Conservation (phyloP, 2,797 vertebrate genomes). For the Babyrousa celebensis region DNA sequence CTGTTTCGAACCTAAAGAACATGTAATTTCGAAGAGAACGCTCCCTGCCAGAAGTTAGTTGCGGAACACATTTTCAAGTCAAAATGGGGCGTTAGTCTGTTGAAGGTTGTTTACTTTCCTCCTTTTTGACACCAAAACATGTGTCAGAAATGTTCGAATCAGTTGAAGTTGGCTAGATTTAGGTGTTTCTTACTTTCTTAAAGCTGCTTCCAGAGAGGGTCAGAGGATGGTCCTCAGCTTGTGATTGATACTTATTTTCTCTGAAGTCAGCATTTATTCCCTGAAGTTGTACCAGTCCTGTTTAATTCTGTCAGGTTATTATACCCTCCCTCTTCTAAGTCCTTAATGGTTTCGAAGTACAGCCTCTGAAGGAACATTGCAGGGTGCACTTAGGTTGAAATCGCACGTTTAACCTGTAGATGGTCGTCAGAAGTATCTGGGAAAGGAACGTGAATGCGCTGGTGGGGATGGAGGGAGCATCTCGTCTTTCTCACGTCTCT, state of each 20-base stretch:
- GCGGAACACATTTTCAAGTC: slow-evolving; percentile 37
- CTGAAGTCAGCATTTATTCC: not conserved
- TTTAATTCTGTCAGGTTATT: not conserved
- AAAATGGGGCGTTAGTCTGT: not conserved
- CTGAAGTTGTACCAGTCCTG: not conserved
- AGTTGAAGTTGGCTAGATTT: not conserved
- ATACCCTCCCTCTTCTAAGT: not conserved
- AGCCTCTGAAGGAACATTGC: slow-evolving; percentile 25
- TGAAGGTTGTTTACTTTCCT: not conserved
- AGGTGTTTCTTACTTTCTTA: slow-evolving; percentile 31
- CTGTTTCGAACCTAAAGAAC: not conserved
- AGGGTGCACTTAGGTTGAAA: not conserved
- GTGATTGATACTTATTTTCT: not conserved
- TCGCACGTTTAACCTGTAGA: not conserved
- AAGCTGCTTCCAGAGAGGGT: not conserved
- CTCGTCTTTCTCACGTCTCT: not conserved
- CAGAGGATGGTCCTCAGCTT: not conserved
- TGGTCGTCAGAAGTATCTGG: not conserved
- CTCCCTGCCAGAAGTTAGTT: not conserved
- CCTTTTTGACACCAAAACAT: slow-evolving; percentile 50
- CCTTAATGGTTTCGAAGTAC: slow-evolving; percentile 53
- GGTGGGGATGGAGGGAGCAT: too few species aligned
- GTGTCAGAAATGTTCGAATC: slow-evolving; percentile 23
- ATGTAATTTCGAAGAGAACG: slow-evolving; percentile 37
- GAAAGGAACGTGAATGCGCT: not conserved